These are phyloP conservation scores for Chaetura pelagica DNA, from an alignment of 2,113 vertebrate species.

Conservation along the genomic window DNA sequence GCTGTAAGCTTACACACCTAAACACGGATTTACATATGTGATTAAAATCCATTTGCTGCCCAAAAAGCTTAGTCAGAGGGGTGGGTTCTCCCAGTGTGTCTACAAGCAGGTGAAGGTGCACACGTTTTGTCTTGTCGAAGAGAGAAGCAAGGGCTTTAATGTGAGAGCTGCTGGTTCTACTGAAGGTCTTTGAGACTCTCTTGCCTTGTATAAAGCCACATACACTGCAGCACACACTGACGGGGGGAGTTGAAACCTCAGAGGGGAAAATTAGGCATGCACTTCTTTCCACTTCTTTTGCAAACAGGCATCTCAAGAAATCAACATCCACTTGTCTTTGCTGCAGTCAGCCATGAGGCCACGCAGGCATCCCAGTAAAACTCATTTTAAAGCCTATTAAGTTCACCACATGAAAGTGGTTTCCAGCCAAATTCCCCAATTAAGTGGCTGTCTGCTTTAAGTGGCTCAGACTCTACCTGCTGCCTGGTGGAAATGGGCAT, in stretches of 20 bases:
- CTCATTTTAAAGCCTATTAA: conserved; percentile 41
- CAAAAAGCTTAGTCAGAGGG: conserved; percentile 22
- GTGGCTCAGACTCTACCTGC: not conserved
- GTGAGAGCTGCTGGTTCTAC: not conserved
- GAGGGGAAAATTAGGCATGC: not conserved
- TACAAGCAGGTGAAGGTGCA: fast-evolving
- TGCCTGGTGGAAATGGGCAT: not conserved
- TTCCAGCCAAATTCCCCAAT: conserved; percentile 28
- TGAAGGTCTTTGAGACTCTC: not conserved
- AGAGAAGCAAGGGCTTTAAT: not conserved
- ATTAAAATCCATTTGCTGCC: not conserved
- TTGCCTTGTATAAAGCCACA: fast-evolving
- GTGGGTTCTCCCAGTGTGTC: not conserved
- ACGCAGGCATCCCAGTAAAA: conserved; percentile 10
- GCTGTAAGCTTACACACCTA: conserved; percentile 7
- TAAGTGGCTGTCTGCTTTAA: not conserved
- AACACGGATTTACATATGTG: not conserved
- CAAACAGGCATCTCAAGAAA: not conserved
- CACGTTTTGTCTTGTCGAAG: not conserved
- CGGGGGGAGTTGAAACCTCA: not conserved
- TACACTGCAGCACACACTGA: not conserved
- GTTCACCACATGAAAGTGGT: conserved; percentile 46
- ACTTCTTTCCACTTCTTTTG: not conserved
- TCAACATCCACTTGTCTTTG: not conserved
- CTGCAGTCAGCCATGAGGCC: conserved; percentile 5